These are phyloP conservation scores for Trinorchestia longiramus DNA, from an alignment of 1,140 invertebrate species.

Conservation along the genomic window DNA sequence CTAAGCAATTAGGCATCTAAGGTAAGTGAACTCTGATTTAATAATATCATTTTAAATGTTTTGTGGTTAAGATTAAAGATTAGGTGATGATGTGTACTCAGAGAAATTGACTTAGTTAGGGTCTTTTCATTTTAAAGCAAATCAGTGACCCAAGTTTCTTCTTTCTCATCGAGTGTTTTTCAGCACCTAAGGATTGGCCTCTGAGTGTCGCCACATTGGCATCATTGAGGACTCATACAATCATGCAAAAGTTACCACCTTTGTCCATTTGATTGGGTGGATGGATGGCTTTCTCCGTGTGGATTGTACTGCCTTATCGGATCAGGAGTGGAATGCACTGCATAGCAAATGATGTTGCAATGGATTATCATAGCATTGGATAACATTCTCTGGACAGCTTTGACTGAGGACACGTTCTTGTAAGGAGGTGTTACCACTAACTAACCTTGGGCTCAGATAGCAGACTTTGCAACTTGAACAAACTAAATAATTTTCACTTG, in stretches of 20 bases:
- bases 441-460: slow-evolving; percentile 39
- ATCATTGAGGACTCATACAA: slow-evolving; percentile 53
- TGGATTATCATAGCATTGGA: slow-evolving; percentile 54
- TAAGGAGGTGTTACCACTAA: slow-evolving; percentile 48
- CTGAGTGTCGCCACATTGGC: slow-evolving; percentile 17
- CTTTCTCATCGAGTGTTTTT: slow-evolving; percentile 49
- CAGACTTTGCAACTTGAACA: slow-evolving; percentile 19
- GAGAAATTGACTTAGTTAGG: neutral
- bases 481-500: neutral
- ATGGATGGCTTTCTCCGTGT: slow-evolving; percentile 15
- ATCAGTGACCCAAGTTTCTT: slow-evolving; percentile 48
- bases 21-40: neutral
- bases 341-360: slow-evolving; percentile 45
- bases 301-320: slow-evolving; percentile 48
- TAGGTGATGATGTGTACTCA: neutral
- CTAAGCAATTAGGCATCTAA: neutral
- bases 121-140: slow-evolving; percentile 1
- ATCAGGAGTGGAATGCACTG: slow-evolving; percentile 19
- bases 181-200: slow-evolving; percentile 52
- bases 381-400: slow-evolving; percentile 50
- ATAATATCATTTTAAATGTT: neutral
- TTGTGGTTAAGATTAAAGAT: neutral
- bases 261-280: slow-evolving; percentile 48
- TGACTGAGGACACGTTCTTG: slow-evolving; percentile 47
- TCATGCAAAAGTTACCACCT: slow-evolving; percentile 52